phyloP scores from a whole-genome alignment of 2,888 invertebrate species.

The Zaprionus bogoriensis region DNA sequence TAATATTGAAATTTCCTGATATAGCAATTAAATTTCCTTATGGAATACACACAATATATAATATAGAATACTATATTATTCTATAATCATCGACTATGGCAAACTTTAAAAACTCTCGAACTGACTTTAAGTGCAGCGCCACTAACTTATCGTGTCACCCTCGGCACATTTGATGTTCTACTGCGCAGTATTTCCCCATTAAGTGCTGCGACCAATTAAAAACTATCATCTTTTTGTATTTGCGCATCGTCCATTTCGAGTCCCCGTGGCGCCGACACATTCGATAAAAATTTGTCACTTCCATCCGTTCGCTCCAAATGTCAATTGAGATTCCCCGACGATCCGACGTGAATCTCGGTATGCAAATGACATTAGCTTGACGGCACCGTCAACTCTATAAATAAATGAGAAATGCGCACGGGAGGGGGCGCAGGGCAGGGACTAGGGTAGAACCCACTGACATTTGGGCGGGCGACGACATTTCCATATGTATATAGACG shows the following conservation, averaged over 20 bases:
- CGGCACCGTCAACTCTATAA: conserved; percentile 47
- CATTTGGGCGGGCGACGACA: conserved; percentile 49
- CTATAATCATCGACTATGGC: too few species aligned
- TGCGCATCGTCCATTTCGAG: background rate
- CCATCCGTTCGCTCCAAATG: conserved; percentile 21
- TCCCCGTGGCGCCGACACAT: conserved; percentile 7
- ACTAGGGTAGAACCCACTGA: conserved; percentile 15
- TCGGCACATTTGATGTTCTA: background rate
- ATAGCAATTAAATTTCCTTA: too few species aligned
- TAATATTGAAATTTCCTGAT: too few species aligned
- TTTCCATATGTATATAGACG: conserved; percentile 34
- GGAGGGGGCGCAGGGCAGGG: background rate
- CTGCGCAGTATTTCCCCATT: background rate
- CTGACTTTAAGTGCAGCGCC: too few species aligned
- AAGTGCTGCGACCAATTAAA: conserved; percentile 3
- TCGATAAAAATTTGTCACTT: conserved; percentile 25
- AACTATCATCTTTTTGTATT: background rate
- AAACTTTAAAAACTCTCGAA: too few species aligned
- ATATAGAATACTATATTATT: too few species aligned
- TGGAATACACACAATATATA: too few species aligned
- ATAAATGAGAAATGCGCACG: conserved; percentile 41
- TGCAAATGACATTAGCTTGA: conserved; percentile 53
- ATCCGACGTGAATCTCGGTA: conserved; percentile 32
- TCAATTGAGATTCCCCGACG: conserved; percentile 28
- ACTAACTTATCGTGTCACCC: too few species aligned